Evolutionary conservation across 2,113 vertebrate genomes (phyloP), one percentile per base, ranked within the genome.

Genomic region (Epinephelus lanceolatus): DNA sequence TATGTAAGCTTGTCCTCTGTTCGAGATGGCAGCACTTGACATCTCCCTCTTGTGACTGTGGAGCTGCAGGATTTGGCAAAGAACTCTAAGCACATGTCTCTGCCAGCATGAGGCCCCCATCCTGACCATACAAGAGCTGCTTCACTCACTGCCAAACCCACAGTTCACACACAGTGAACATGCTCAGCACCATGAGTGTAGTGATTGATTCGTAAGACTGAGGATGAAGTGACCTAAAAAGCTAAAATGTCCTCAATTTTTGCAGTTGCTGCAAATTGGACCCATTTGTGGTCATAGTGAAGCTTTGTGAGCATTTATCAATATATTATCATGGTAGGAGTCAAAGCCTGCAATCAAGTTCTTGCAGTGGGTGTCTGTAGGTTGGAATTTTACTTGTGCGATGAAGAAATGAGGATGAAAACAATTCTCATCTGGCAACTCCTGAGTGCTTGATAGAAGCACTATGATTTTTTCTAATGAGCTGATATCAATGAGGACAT

Each of bases 11-110:
- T 56, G 60, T 86, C 66, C 81, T 76, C 27, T 70, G 57, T 19
- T 6, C 9, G 45, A 78, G 5, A 63, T 33, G 18, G 53, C 75
- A 60, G 21, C 33, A 55, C 73, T 78, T 81, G 63, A 80, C 70
- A 79, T 86, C 45, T 79, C 69, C 65, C 55, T 61, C 25, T 65
- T 68, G 56, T 63, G 77, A 65, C 33, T 66, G 18, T 56, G 82
- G 63, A 71, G 80, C 80, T 37, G 55, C 70, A 86, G 83, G 63
- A 84, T 84, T 84, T 91, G 85, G 85, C 85, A 67, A 7, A 27
- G 42, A 62, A 78, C 57, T 33, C 5, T 1, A 60, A 72, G 77
- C 90, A 89, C 88, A 89, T 91, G 90, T 82, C 37, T 72, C 21
- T 49, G 52, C 57, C 83, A 80, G 85, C 59, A 68, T 74, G 87